Conservation (phyloP, 2,113 vertebrate species). For the Lophura nycthemera region DNA sequence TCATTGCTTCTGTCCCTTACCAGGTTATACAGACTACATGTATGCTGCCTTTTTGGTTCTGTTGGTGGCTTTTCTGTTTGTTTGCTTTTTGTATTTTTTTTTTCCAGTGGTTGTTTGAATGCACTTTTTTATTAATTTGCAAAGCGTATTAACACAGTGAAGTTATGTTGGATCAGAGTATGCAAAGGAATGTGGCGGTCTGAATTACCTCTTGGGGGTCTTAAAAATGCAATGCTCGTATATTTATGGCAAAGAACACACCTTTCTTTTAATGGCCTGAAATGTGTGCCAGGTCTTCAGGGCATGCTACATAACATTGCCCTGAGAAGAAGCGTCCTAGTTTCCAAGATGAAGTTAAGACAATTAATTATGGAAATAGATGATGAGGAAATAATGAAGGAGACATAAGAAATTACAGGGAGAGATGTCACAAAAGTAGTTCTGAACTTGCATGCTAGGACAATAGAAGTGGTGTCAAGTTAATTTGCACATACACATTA, state of each 20-base stretch:
- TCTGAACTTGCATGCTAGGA: background rate
- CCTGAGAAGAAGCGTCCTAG: background rate
- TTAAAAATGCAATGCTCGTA: background rate
- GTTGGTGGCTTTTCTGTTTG: background rate
- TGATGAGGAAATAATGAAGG: background rate
- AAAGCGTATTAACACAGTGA: background rate
- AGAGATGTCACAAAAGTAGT: background rate
- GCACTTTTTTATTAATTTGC: accelerated
- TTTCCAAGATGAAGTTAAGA: background rate
- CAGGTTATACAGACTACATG: background rate
- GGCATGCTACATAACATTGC: background rate
- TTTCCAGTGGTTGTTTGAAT: background rate
- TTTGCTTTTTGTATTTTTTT: background rate
- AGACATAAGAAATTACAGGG: background rate
- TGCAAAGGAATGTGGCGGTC: background rate
- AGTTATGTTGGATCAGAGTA: background rate
- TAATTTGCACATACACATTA: background rate
- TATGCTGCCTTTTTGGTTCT: background rate
- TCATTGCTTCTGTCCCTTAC: background rate
- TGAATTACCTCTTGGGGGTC: background rate
- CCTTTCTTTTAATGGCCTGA: background rate
- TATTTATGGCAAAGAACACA: background rate
- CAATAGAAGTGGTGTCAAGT: background rate
- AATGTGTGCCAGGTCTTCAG: slow-evolving; percentile 60
- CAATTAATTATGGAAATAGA: background rate